Evolutionary conservation across 2,113 vertebrate species (phyloP), one percentile per base, ranked within the genome.

Genomic region (Catharus minimus): DNA sequence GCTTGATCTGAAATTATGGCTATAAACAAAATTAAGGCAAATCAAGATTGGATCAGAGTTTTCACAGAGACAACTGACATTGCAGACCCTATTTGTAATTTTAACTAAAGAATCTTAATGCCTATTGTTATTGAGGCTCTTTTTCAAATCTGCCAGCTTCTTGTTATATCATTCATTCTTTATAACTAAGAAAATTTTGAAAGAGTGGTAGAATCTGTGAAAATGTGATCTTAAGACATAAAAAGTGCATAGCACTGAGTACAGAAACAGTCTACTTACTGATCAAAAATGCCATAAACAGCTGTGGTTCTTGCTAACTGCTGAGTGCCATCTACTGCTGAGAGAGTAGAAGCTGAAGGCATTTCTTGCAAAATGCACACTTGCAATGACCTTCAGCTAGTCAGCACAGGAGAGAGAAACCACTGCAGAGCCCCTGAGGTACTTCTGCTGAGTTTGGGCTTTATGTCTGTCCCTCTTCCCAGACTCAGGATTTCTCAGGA

Each of bases 311-410:
- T 94, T 89, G 61, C 62, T 94, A 65, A 92, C 90, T 88, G 87
- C 58, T 72, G 91, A 94, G 84, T 95, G 94, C 96, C 96, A 97
- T 82, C 96, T 97, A 93, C 84, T 93, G 96, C 78, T 65, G 66
- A 82, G 86, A 95, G 5, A 69, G 38, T 39, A 92, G 38, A 91
- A 92, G 66, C 16, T 86, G 62, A 89, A 84, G 5, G 39, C 43
- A 32, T 83, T 57, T 76, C 20, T 43, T 72, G 44, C 77, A 68
- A 92, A 87, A 64, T 11, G n/a, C 21, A 33, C 7, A 11, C 11
- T 33, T 49, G 22, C 44, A 57, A 27, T 1, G 15, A 50, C 82
- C n/a, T 84, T 89, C 80, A 94, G 27, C 33, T 12, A 17, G 26
- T 24, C 49, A 56, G 56, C 41, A 21, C 47, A 44, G 61, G 49